Base-by-base conservation (phyloP, 2,888 invertebrate genomes). In the Nemoura dubitans region DNA sequence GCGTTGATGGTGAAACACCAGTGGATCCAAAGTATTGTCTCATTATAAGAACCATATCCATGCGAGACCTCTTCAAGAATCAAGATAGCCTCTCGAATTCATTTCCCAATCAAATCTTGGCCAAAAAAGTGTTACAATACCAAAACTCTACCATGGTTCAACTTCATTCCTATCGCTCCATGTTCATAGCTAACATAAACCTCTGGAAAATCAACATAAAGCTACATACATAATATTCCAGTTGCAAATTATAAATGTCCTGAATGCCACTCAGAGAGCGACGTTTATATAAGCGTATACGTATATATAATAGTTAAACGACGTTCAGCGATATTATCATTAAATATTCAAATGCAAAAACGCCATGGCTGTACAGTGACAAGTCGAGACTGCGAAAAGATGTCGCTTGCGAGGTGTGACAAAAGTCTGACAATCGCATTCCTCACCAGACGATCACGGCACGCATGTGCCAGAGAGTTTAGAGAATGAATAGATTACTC, bases 321-420 rank as follows among this genome's bases (percentile, higher is more conserved):
- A 59, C 59, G 36, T 36, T 59, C 59, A 59, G 21, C 21, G 59
- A 59, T 59, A 59, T 59, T 59, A 59, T 59, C 59, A 59, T 59
- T 59, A 59, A 7, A 59, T 59, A 59, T 59, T 59, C 59, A 59
- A 59, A 59, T 59, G 59, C 59, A 59, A 59, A 59, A 59, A n/a
- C n/a, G n/a, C n/a, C n/a, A n/a, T n/a, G n/a, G n/a, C n/a, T n/a
- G n/a, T 14, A 2, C 21, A 21, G 59, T 59, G 59, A 59, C 59
- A 59, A 59, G 59, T 21, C 14, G 21, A 1, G 3, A 3, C 14
- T 14, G 59, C 59, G 16, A 59, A 59, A 59, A 59, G 59, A 14
- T 59, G 59, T 59, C 59, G 59, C n/a, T n/a, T n/a, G n/a, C 78
- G 25, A 78, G 78, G 78, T 78, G 78, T 78, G 78, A 78, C 78